Evolutionary conservation across 2,888 invertebrate species (phyloP), one percentile per base, ranked within the genome.

Genomic region (Dryomyza anilis): DNA sequence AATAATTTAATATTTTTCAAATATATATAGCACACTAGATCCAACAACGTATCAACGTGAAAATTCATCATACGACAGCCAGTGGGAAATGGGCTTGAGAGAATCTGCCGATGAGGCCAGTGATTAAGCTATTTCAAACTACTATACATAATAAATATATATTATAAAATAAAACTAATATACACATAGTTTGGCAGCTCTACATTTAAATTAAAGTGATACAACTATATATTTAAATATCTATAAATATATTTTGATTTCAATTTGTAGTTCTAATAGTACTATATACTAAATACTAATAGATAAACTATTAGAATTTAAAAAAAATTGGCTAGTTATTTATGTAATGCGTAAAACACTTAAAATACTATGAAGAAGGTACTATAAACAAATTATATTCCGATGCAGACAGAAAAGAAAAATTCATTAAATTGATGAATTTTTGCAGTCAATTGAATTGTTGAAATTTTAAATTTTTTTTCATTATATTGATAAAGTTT

Each of bases 161-260:
- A n/a, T n/a, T 39, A n/a, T 39, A 16, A 4, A 33, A 33, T 12
- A 33, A n/a, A 39, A 5, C n/a, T 16, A n/a, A 39, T 14, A 16
- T 16, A 19, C 19, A 16, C 19, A 7, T n/a, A 43, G 6, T 21
- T 50, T 23, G 25, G 16, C 43, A 56, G 23, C 43, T 36, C n/a
- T n/a, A n/a, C 25, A 56, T 56, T 56, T 6, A 56, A 27, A 43
- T 25, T 43, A 56, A 56, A 56, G 56, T 56, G 56, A 56, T 56
- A 56, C 43, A 25, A 56, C n/a, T n/a, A n/a, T 59, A 57, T 53
- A 27, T 50, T 27, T 27, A 39, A 33, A 36, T 25, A 55, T 36
- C 39, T 36, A 23, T 45, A 27, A 56, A 58, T 2, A 53, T 25
- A 45, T 45, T 16, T 5, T 59, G 4, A 25, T 30, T 46, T 21